Percentiles rank a stretch among this genome's conserved stretches.
These are phyloP conservation scores for Eupithecia dodoneata DNA, from an alignment of 2,888 invertebrate species.

Conservation along the genomic window DNA sequence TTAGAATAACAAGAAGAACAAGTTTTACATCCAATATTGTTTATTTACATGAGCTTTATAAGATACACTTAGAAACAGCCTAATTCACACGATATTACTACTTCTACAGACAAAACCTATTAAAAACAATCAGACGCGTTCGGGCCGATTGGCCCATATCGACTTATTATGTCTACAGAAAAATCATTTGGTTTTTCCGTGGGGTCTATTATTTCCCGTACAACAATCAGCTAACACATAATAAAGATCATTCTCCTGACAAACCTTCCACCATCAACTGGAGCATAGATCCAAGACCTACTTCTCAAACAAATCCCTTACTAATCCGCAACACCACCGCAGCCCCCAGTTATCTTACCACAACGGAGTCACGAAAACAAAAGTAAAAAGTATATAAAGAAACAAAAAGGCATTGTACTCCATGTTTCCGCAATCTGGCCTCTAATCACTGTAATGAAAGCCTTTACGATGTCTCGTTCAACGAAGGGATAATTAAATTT, in stretches of 20 bases:
- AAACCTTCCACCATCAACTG: background rate
- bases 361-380: constrained; percentile 28
- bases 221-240: background rate
- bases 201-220: background rate
- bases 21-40: background rate
- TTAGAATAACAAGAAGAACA: background rate
- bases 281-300: background rate
- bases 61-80: background rate
- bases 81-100: background rate
- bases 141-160: background rate
- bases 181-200: background rate
- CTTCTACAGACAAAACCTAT: background rate
- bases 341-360: constrained; percentile 20
- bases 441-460: constrained; percentile 53
- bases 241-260: background rate
- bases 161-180: background rate
- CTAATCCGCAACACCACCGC: constrained; percentile 12
- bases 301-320: background rate
- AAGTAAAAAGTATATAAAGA: constrained; percentile 29
- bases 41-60: background rate
- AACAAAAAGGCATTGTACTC: constrained; percentile 43
- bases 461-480: constrained; percentile 51
- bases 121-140: background rate
- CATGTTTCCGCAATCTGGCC: constrained; percentile 47
- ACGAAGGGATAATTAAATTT: constrained; percentile 54